phyloP scores from a whole-genome alignment of 2,888 invertebrate species.

The Leptinotarsa peninsularis region DNA sequence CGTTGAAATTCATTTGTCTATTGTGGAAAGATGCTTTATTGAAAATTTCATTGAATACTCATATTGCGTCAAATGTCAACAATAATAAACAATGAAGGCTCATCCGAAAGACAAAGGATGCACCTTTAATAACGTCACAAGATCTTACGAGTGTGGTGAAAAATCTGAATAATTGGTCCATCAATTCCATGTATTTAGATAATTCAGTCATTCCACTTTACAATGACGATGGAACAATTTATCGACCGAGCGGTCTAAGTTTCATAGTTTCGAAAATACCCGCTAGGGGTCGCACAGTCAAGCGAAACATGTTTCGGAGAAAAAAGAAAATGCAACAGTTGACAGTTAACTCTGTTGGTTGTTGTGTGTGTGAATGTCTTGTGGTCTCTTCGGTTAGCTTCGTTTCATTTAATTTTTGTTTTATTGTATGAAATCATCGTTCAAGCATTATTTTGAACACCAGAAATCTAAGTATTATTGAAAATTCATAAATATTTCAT shows the following conservation, averaged over 20 bases:
- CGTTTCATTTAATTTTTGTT: constrained; percentile 29
- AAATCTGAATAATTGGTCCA: no score
- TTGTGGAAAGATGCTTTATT: no score
- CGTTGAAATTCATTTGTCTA: no score
- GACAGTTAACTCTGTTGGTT: constrained; percentile 51
- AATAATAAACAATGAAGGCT: no score
- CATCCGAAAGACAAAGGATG: no score
- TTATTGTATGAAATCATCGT: constrained; percentile 18
- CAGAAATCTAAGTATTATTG: neutral
- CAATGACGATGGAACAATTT: constrained; percentile 16
- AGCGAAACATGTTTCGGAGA: constrained; percentile 29
- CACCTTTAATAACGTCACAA: no score
- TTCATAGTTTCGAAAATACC: constrained; percentile 21
- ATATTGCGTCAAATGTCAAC: no score
- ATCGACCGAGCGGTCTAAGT: constrained; percentile 5
- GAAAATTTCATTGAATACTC: no score
- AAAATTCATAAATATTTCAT: neutral
- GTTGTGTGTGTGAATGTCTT: constrained; percentile 37
- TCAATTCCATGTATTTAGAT: no score
- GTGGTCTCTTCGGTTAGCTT: constrained; percentile 27
- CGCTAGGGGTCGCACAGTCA: constrained; percentile 42
- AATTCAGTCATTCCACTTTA: constrained; percentile 4
- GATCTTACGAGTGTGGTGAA: no score
- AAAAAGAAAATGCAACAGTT: constrained; percentile 60
- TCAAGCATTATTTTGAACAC: neutral